Conservation (phyloP, 2,888 invertebrate species). For the Melipona bicolor region DNA sequence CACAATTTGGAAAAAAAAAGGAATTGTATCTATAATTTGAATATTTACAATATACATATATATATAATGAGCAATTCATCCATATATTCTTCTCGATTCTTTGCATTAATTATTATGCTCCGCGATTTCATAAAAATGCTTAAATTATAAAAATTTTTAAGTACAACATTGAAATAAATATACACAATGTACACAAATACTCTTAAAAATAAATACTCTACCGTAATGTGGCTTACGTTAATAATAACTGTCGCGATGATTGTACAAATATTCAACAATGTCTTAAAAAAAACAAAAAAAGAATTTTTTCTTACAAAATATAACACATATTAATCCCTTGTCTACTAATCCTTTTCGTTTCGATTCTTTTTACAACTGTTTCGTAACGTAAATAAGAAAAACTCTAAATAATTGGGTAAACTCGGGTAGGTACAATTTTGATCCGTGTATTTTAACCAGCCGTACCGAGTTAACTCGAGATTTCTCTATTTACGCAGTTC, state of each 20-base stretch:
- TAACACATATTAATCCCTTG: not conserved
- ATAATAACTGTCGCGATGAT: slow-evolving; percentile 3
- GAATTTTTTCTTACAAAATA: not conserved
- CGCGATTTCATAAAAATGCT: not conserved
- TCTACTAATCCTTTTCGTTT: too few species aligned
- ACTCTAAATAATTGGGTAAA: too few species aligned
- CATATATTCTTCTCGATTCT: not conserved
- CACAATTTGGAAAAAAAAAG: not conserved
- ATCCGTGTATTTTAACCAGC: too few species aligned
- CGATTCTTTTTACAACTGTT: not conserved
- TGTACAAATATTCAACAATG: slow-evolving; percentile 3
- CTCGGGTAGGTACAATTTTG: too few species aligned
- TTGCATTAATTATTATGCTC: not conserved
- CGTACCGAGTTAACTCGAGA: too few species aligned
- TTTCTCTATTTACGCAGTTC: too few species aligned
- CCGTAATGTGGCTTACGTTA: not conserved
- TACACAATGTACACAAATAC: slow-evolving; percentile 48
- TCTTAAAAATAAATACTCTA: slow-evolving; percentile 33
- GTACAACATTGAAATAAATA: slow-evolving; percentile 40
- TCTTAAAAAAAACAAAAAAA: not conserved
- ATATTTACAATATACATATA: slow-evolving; percentile 30
- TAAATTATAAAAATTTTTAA: slow-evolving; percentile 3
- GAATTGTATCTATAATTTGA: not conserved
- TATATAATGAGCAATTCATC: not conserved
- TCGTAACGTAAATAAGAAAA: too few species aligned